A percentile compares a stretch with the other conserved stretches of the same genome.
Evolutionary conservation across 2,113 vertebrate genomes (phyloP).

Genomic region (Nymphicus hollandicus): DNA sequence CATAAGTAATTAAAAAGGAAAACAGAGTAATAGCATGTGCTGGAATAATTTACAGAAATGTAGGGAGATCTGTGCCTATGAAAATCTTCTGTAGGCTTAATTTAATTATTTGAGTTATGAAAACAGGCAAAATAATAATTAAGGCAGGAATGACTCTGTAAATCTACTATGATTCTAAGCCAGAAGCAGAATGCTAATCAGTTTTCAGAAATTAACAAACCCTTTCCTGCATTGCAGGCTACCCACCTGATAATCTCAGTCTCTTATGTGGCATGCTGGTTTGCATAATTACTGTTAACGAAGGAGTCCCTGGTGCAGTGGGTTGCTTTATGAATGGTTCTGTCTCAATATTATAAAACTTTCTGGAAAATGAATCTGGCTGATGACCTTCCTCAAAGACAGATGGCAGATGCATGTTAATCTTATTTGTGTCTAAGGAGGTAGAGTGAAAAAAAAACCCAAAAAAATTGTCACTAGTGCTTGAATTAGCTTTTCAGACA

Average conservation of each 20-base stretch:
- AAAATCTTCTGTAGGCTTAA: not conserved
- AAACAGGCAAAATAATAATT: constrained; percentile 7
- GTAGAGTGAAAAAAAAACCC: not conserved
- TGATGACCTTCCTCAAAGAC: not conserved
- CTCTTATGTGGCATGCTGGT: not conserved
- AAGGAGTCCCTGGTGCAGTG: not conserved
- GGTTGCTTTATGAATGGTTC: not conserved
- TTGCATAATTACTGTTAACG: constrained; percentile 24
- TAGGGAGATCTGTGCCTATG: not conserved
- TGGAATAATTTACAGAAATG: not conserved
- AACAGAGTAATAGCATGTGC: not conserved
- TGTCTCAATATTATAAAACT: not conserved
- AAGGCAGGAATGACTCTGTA: not conserved
- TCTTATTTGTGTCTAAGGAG: not conserved
- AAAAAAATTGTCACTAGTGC: not conserved
- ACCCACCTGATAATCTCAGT: not conserved
- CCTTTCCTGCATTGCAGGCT: not conserved
- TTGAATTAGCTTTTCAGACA: not conserved
- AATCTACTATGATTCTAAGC: not conserved
- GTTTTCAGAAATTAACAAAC: not conserved
- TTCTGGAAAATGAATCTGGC: not conserved
- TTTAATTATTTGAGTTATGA: not conserved
- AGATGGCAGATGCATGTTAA: not conserved
- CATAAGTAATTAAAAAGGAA: not conserved
- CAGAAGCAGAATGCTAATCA: not conserved